Evolutionary conservation across 2,888 invertebrate species (phyloP).

Genomic region (Neuroscelio doddi): DNA sequence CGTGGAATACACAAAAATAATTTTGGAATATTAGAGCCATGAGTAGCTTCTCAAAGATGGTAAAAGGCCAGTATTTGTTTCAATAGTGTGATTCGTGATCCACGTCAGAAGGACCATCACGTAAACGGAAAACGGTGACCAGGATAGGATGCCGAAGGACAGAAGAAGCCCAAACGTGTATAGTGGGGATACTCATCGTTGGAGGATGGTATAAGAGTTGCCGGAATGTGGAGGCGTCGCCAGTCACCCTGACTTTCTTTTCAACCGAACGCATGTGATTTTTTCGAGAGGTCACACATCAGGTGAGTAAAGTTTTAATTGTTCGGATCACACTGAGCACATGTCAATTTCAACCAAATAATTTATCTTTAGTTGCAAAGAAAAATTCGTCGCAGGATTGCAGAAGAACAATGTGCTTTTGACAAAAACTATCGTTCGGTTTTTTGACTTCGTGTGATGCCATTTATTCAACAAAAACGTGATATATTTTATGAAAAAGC

Average conservation of each 20-base stretch:
- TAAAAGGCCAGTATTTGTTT: conserved; percentile 1
- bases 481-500: too few relatives aligned
- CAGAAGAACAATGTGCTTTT: too few relatives aligned
- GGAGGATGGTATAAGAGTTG: conserved; percentile 70
- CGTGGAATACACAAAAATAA: too few relatives aligned
- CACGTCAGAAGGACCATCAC: conserved; percentile 25
- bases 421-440: too few relatives aligned
- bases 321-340: neutral
- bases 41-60: neutral
- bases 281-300: conserved; percentile 45
- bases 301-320: conserved; percentile 39
- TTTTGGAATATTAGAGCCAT: too few relatives aligned
- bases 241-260: conserved; percentile 71
- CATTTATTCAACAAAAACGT: too few relatives aligned
- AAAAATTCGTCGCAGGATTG: too few relatives aligned
- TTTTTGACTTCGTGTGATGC: too few relatives aligned
- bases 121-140: conserved; percentile 24
- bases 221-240: conserved; percentile 68
- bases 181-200: conserved; percentile 51
- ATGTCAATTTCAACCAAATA: neutral
- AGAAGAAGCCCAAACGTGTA: conserved; percentile 31
- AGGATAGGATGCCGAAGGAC: conserved; percentile 45
- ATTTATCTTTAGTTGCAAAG: too few relatives aligned
- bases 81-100: neutral
- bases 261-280: conserved; percentile 56